Base-by-base conservation (phyloP, 1,140 invertebrate species). In the Theocolax elegans region DNA sequence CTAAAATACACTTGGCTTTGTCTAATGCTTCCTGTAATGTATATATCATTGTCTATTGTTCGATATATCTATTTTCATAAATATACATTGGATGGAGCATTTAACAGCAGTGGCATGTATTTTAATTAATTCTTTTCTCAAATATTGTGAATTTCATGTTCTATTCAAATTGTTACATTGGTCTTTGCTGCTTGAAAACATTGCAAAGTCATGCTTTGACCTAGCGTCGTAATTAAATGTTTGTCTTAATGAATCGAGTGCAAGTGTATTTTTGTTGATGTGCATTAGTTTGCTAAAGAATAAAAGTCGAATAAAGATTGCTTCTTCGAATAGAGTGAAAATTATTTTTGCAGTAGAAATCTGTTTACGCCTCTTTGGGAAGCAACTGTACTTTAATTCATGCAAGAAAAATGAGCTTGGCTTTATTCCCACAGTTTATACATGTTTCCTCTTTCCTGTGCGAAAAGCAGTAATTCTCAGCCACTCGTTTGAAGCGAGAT, bases 371-470 rank as follows among this genome's bases (percentile, higher is more conserved):
- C 21, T 54, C n/a, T 44, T 67, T 67, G 56, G 54, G 65, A 68
- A 72, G 38, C 63, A 60, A 64, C 31, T 59, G 54, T 60, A 66
- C 23, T 29, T 67, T 67, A 58, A 69, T 76, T 54, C 70, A 71
- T 64, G 51, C 60, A 76, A 71, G 65, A 72, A 77, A 76, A 77
- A 74, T 70, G 66, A 72, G 73, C 68, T 74, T 68, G 64, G 31
- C 51, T 71, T 71, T 73, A 64, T 76, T 78, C 75, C 75, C 76
- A 76, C 72, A 69, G 63, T 44, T 74, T 67, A 23, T 65, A 70
- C 60, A 17, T 46, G 67, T 75, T 78, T 78, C 76, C 76, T 75
- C 67, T 78, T 75, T 76, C 75, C 72, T 76, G 68, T 53, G 23
- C 62, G 49, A 49, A 53, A 15, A 65, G 69, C 53, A 60, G 73